Evolutionary conservation across 2,797 vertebrate genomes (phyloP).

Genomic region (Aphelocoma californica): DNA sequence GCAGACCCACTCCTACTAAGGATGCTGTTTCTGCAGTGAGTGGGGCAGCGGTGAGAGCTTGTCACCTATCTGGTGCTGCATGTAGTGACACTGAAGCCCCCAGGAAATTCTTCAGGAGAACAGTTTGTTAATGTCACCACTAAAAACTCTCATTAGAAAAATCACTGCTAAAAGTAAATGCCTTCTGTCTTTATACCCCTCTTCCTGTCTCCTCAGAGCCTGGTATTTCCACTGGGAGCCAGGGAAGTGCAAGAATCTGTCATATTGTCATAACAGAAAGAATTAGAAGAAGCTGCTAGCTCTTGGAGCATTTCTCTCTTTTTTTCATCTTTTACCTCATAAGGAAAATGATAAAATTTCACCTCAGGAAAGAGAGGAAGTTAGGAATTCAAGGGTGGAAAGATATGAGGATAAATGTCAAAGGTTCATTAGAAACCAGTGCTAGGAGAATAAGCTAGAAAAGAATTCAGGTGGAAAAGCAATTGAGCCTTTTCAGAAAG

Average conservation of each 20-base stretch:
- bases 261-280: slow-evolving; percentile 72
- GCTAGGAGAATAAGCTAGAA: not conserved
- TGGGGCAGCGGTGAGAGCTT: not conserved
- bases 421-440: not conserved
- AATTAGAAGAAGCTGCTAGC: slow-evolving; percentile 62
- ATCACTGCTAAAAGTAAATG: slow-evolving; percentile 58
- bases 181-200: slow-evolving; percentile 27
- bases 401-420: slow-evolving; percentile 15
- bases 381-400: not conserved
- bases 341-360: slow-evolving; percentile 37
- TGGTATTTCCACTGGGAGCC: slow-evolving; percentile 56
- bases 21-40: not conserved
- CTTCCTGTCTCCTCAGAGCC: not conserved
- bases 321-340: not conserved
- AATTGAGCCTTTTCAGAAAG: slow-evolving; percentile 25
- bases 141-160: slow-evolving; percentile 54
- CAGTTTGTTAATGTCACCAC: slow-evolving; percentile 22
- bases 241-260: slow-evolving; percentile 52
- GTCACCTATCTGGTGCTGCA: slow-evolving; percentile 22
- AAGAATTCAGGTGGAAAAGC: slow-evolving; percentile 17
- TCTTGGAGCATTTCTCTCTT: not conserved
- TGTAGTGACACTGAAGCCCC: slow-evolving; percentile 8
- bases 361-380: slow-evolving; percentile 1
- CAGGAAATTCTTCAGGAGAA: slow-evolving; percentile 23
- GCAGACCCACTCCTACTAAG: not conserved